phyloP scores from a whole-genome alignment of 2,888 invertebrate species.

The Dendrolimus houi region DNA sequence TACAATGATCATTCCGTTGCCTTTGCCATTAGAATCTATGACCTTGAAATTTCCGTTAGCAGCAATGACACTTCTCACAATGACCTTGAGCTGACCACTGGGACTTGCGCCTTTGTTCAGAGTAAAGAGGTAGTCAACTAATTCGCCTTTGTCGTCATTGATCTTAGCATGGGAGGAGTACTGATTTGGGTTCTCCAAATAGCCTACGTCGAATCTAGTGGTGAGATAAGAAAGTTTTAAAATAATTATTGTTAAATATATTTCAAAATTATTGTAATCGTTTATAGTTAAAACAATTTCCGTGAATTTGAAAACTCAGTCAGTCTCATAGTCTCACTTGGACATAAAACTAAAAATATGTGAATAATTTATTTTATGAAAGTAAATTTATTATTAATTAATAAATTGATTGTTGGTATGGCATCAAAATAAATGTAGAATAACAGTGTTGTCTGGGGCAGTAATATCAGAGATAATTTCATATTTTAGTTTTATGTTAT shows the following conservation, averaged over 20 bases:
- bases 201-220: constrained; percentile 60
- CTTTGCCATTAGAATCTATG: constrained; percentile 79
- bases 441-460: too few species aligned
- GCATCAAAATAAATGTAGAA: too few species aligned
- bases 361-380: too few species aligned
- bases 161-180: constrained; percentile 74
- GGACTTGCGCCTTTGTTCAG: constrained; percentile 48
- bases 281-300: background rate
- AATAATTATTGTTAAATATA: background rate
- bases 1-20: constrained; percentile 75
- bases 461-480: too few species aligned
- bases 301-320: too few species aligned
- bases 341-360: too few species aligned
- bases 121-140: constrained; percentile 76
- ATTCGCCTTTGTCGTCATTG: constrained; percentile 53
- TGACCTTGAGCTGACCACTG: constrained; percentile 71
- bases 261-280: background rate
- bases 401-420: too few species aligned
- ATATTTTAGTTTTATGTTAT: too few species aligned
- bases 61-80: constrained; percentile 76
- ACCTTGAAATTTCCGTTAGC: constrained; percentile 79
- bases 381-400: too few species aligned
- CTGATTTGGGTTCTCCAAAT: constrained; percentile 51
- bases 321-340: too few species aligned
- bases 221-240: background rate